phyloP scores from a whole-genome alignment of 2,888 invertebrate species.

The Seladonia tumulorum region DNA sequence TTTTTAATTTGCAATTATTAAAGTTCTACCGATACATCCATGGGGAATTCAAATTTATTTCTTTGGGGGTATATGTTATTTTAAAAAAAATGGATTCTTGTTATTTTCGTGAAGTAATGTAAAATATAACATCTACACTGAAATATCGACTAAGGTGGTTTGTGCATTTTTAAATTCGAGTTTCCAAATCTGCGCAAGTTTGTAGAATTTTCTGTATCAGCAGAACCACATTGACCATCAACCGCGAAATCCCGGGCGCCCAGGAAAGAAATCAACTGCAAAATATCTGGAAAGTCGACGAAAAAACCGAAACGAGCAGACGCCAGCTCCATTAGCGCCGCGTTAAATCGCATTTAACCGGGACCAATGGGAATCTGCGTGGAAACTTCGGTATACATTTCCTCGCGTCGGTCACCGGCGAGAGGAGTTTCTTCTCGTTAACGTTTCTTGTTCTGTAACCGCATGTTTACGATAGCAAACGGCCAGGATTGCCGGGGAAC shows the following conservation, averaged over 20 bases:
- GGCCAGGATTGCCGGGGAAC: not conserved
- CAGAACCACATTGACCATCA: not conserved
- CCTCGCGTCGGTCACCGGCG: not conserved
- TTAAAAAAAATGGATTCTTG: no score
- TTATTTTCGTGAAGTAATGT: no score
- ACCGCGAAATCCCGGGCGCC: not conserved
- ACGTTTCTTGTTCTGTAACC: not conserved
- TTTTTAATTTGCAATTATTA: no score
- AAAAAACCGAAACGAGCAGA: not conserved
- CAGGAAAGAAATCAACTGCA: not conserved
- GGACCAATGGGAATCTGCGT: not conserved
- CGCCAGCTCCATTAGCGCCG: not conserved
- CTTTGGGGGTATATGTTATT: no score
- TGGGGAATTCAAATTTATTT: no score
- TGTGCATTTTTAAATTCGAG: not conserved
- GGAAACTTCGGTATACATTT: slow-evolving; percentile 9
- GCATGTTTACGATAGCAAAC: not conserved
- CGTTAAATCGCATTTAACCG: slow-evolving; percentile 8
- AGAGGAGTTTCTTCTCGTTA: not conserved
- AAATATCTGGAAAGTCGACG: not conserved
- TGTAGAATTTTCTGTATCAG: not conserved
- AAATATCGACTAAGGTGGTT: not conserved
- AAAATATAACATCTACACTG: not conserved
- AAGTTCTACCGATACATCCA: no score
- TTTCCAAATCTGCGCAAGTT: no score